These are phyloP conservation scores for Morbakka virulenta DNA, from an alignment of 30 jellyfish, hydroid and myxozoan genomes.

Conservation along the genomic window DNA sequence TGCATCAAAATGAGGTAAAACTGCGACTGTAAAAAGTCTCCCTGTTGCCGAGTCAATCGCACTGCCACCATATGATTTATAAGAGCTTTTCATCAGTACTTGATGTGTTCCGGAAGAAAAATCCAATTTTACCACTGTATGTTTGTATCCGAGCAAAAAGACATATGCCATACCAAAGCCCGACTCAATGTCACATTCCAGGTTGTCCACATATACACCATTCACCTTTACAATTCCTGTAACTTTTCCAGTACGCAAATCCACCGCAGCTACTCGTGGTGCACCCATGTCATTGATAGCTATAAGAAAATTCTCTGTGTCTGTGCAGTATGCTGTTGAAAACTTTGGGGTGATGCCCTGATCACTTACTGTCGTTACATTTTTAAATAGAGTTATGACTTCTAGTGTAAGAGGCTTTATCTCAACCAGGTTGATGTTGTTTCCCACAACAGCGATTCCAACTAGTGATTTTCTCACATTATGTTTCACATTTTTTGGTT, in stretches of 20 bases:
- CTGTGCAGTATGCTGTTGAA: conserved; percentile 21
- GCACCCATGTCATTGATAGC: conserved; percentile 1
- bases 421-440: too few relatives aligned
- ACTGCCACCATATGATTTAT: conserved; percentile 33
- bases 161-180: conserved; percentile 33
- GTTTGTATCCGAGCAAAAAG: conserved; percentile 18
- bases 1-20: conserved; percentile 13
- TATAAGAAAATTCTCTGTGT: neutral
- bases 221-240: neutral
- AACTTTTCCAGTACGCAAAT: neutral
- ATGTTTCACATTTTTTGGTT: too few relatives aligned
- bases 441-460: too few relatives aligned
- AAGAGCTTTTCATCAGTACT: conserved; percentile 15
- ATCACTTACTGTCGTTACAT: too few relatives aligned
- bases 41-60: conserved; percentile 7
- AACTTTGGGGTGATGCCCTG: conserved; percentile 23
- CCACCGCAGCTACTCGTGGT: conserved; percentile 13
- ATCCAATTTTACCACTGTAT: conserved; percentile 15
- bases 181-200: conserved; percentile 23
- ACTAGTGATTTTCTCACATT: too few relatives aligned
- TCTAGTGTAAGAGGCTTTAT: too few relatives aligned
- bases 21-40: conserved; percentile 29
- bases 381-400: too few relatives aligned
- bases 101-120: neutral
- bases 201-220: conserved; percentile 19